Base-by-base conservation (phyloP, 2,888 invertebrate species). In the Sarcophaga variegata region DNA sequence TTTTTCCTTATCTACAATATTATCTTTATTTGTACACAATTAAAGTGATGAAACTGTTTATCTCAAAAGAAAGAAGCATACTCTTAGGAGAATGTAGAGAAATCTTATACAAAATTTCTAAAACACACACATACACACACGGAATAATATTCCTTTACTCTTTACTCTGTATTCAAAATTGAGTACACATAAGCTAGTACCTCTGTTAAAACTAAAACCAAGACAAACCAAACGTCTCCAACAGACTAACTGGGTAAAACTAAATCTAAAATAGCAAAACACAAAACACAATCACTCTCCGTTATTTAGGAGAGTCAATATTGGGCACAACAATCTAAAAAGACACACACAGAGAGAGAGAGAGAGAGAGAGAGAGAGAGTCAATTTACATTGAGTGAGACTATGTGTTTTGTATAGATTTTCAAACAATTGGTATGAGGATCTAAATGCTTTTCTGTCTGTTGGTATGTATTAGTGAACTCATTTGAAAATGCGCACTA, bases 401-500 rank as follows among this genome's bases (percentile, higher is more conserved):
- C 4, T 70, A 47, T 22, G 67, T 81, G 17, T 59, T 67, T 47
- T 76, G 63, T 69, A 60, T 72, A 74, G 14, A 54, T 54, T 54
- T 54, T 14, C n/a, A 27, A 14, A 17, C 10, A 37, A 37, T 27
- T 37, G 77, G 83, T 78, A 62, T 83, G 83, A 67, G 83, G 83
- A 83, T 83, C 83, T 54, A 54, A 54, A 12, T 54, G 54, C 5
- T 17, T 54, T 17, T 54, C 8, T 14, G n/a, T 27, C 0, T 11
- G 22, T 11, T 54, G 47, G 25, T 27, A 71, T 79, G 67, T 75
- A 59, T 37, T 75, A 74, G 54, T 79, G 78, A 82, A 76, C 45
- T 63, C 11, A 90, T 92, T 92, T 91, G 91, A 91, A 89, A 92
- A 90, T 92, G 92, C 92, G 92, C 92, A 92, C 91, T 91, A 91